phyloP scores from a whole-genome alignment of 1,140 invertebrate species.

The Leptonema lineaticorne region DNA sequence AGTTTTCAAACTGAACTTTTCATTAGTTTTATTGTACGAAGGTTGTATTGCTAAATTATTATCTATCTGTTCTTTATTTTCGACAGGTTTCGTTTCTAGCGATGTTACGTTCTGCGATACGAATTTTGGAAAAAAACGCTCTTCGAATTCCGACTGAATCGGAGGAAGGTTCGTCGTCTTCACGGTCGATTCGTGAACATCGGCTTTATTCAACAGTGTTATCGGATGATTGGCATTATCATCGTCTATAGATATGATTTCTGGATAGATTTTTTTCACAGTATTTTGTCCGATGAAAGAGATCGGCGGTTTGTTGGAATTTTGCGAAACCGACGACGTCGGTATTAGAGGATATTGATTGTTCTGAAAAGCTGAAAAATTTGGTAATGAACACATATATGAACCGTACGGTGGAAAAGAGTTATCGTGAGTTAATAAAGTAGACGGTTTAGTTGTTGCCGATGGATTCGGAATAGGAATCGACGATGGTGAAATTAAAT shows the following conservation, averaged over 20 bases:
- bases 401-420: slow-evolving; percentile 49
- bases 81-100: slow-evolving; percentile 16
- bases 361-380: slow-evolving; percentile 53
- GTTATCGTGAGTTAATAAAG: slow-evolving; percentile 29
- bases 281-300: not conserved
- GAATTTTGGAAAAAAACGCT: slow-evolving; percentile 47
- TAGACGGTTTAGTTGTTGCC: slow-evolving; percentile 47
- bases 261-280: slow-evolving; percentile 21
- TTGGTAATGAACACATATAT: slow-evolving; percentile 50
- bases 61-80: slow-evolving; percentile 31
- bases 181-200: slow-evolving; percentile 28
- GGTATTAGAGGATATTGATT: slow-evolving; percentile 45
- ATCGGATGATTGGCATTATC: slow-evolving; percentile 25
- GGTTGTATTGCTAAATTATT: not conserved
- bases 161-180: no score
- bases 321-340: not conserved
- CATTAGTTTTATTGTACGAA: slow-evolving; percentile 46
- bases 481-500: slow-evolving; percentile 52
- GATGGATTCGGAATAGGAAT: slow-evolving; percentile 53
- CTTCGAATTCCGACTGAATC: slow-evolving; percentile 49
- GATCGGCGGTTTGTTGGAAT: no score
- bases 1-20: slow-evolving; percentile 53
- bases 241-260: not conserved
- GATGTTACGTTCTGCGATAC: slow-evolving; percentile 39
- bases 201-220: slow-evolving; percentile 32